Evolutionary conservation across 1,140 invertebrate species (phyloP).

Genomic region (Leptinotarsa defecta): DNA sequence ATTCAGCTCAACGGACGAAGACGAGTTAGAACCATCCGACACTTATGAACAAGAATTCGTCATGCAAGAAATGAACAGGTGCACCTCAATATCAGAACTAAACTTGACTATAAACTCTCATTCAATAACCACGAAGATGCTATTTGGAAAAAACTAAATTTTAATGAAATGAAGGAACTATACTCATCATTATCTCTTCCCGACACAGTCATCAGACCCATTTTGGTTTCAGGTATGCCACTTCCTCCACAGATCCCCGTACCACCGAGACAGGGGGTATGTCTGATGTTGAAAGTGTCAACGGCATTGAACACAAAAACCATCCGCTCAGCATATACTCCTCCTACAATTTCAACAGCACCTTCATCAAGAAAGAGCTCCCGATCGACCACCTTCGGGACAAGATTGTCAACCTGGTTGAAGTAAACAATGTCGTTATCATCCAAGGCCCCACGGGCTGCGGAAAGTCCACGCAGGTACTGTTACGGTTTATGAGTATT

Average conservation of each 20-base stretch:
- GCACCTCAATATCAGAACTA: slow-evolving; percentile 26
- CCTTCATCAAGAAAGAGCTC: slow-evolving; percentile 37
- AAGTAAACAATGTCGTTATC: slow-evolving; percentile 62
- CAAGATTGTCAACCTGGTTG: slow-evolving; percentile 33
- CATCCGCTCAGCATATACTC: slow-evolving; percentile 32
- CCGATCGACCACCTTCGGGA: slow-evolving; percentile 42
- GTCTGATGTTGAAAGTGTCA: slow-evolving; percentile 29
- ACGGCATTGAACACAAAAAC: slow-evolving; percentile 24
- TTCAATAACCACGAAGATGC: no score
- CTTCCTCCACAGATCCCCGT: not conserved
- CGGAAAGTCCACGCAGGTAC: slow-evolving; percentile 75
- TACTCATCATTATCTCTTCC: no score
- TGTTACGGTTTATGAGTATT: not conserved
- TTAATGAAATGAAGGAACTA: no score
- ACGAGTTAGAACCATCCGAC: slow-evolving; percentile 18
- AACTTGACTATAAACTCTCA: no score
- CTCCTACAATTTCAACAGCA: slow-evolving; percentile 40
- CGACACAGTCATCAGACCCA: no score
- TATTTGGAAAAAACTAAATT: no score
- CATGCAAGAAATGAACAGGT: slow-evolving; percentile 34
- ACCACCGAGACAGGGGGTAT: not conserved
- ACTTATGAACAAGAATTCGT: slow-evolving; percentile 41
- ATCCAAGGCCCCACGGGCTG: slow-evolving; percentile 88
- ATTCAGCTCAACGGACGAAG: slow-evolving; percentile 28
- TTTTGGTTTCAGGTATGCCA: not conserved